Evolutionary conservation across 92 coral and sea anemone species (phyloP).

Genomic region (Palythoa grandiflora): DNA sequence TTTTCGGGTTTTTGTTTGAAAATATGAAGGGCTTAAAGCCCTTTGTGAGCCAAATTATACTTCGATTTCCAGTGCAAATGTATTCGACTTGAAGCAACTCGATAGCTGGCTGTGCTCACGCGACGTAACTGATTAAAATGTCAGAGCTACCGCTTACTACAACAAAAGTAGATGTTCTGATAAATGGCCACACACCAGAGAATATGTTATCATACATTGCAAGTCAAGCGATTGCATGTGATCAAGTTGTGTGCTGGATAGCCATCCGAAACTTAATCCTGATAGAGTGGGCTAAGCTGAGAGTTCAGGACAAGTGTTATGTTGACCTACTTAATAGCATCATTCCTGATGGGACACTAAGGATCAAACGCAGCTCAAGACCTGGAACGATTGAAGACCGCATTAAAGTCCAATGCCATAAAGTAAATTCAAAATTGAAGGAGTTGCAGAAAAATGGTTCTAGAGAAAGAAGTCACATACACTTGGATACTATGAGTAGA

Average conservation of each 20-base stretch:
- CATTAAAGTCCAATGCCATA: slow-evolving; percentile 23
- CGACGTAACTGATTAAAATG: not conserved
- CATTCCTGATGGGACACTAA: slow-evolving; percentile 46
- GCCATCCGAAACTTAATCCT: too few relatives aligned
- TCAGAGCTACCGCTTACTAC: not conserved
- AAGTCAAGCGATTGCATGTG: too few relatives aligned
- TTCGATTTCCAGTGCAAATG: too few relatives aligned
- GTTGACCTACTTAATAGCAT: slow-evolving; percentile 46
- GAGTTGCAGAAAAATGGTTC: slow-evolving; percentile 41
- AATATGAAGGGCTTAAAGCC: too few relatives aligned
- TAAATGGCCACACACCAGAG: too few relatives aligned
- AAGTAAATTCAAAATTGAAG: slow-evolving; percentile 22
- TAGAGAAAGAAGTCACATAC: slow-evolving; percentile 9
- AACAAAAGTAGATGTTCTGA: not conserved
- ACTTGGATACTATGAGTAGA: too few relatives aligned
- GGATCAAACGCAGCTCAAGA: not conserved
- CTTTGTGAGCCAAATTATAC: too few relatives aligned
- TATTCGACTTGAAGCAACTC: too few relatives aligned
- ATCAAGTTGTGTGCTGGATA: too few relatives aligned
- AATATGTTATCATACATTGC: too few relatives aligned
- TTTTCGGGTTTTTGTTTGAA: too few relatives aligned
- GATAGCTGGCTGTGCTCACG: too few relatives aligned
- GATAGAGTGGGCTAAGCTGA: not conserved
- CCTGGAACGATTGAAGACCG: not conserved
- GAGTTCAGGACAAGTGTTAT: slow-evolving; percentile 10